Evolutionary conservation across 1,140 invertebrate genomes (phyloP).

Genomic region (Drosophila ercepeae): DNA sequence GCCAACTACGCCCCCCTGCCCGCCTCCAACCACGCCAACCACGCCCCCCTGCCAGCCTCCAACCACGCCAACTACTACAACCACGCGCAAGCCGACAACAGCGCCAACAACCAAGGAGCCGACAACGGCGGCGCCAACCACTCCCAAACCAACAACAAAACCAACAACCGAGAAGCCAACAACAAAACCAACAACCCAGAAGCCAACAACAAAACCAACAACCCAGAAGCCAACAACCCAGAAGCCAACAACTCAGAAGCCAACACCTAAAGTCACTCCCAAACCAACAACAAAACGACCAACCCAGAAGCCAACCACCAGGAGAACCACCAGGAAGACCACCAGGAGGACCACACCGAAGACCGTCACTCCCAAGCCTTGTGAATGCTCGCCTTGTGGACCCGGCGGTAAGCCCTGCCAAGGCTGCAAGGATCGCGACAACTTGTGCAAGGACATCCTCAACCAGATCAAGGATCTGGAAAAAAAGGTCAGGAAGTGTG

Average conservation of each 20-base stretch:
- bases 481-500: conserved; percentile 15
- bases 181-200: neutral
- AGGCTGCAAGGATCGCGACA: neutral
- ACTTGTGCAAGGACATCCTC: conserved; percentile 7
- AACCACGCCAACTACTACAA: neutral
- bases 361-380: neutral
- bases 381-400: conserved; percentile 23
- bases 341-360: neutral
- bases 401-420: conserved; percentile 35
- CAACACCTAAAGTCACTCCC: neutral
- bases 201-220: neutral
- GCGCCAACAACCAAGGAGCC: neutral
- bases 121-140: neutral
- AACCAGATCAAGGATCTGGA: neutral
- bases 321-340: neutral
- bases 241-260: no score
- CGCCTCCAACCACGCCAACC: neutral
- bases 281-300: neutral
- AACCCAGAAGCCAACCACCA: neutral
- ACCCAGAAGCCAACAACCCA: neutral
- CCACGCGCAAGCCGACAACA: neutral
- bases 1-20: neutral
- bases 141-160: neutral
- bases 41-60: neutral
- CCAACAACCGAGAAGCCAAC: neutral